phyloP scores from a whole-genome alignment of 2,797 vertebrate genomes.

The Premnoplex brunnescens region DNA sequence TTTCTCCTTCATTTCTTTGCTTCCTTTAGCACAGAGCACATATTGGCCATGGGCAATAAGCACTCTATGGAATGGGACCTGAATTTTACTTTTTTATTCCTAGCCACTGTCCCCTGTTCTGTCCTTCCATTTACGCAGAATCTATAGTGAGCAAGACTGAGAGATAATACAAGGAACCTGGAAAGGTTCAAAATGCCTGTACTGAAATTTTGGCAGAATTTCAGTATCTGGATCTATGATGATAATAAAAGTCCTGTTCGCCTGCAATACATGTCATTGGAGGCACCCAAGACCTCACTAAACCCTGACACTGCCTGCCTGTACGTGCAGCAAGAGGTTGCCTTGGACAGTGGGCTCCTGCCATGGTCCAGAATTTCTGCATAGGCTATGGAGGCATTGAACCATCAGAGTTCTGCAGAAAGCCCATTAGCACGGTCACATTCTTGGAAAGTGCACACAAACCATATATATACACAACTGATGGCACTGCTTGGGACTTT shows the following conservation, averaged over 20 bases:
- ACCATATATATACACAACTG: not conserved
- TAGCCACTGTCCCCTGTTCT: not conserved
- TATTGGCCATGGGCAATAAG: not conserved
- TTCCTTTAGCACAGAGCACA: not conserved
- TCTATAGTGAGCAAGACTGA: not conserved
- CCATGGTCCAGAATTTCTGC: not conserved
- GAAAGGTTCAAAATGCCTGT: not conserved
- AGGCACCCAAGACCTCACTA: not conserved
- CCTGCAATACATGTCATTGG: not conserved
- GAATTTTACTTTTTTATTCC: not conserved
- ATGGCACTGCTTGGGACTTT: not conserved
- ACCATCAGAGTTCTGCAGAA: not conserved
- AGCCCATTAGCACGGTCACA: not conserved
- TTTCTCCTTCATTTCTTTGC: not conserved
- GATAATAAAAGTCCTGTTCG: not conserved
- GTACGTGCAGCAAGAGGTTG: not conserved
- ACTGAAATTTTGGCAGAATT: not conserved
- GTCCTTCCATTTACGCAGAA: not conserved
- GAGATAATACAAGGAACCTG: not conserved
- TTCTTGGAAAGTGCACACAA: not conserved
- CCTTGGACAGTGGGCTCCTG: not conserved
- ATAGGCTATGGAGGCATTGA: not conserved
- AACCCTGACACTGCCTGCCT: not conserved
- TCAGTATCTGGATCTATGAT: not conserved
- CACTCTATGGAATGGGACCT: rapidly evolving